Percentiles rank a stretch among this genome's conserved stretches.
Evolutionary conservation across 2,797 vertebrate species (phyloP).

Genomic region (Helarctos malayanus): DNA sequence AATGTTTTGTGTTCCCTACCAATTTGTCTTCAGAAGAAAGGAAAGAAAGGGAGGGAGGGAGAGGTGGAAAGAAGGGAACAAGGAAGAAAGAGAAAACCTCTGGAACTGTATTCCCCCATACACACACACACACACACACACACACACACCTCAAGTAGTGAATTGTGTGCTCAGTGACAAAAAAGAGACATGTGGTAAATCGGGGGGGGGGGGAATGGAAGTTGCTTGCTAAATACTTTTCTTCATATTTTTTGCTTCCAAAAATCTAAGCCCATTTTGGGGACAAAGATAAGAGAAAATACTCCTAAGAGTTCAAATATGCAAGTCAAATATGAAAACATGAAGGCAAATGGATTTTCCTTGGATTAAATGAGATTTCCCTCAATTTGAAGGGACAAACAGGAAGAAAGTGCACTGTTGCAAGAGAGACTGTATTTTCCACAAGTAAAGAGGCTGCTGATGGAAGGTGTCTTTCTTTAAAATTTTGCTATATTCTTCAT

Average conservation of each 20-base stretch:
- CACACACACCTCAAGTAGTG: neutral
- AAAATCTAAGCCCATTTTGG: neutral
- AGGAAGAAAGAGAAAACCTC: neutral
- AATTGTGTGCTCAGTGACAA: neutral
- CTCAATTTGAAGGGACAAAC: neutral
- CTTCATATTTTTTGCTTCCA: neutral
- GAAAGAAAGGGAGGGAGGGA: fast-evolving
- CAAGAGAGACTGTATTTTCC: neutral
- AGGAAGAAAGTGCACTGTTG: neutral
- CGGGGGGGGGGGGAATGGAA: neutral
- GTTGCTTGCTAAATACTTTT: neutral
- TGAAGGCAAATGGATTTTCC: neutral
- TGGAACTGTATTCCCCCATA: neutral
- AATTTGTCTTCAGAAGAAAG: neutral
- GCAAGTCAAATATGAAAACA: neutral
- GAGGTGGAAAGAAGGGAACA: no score
- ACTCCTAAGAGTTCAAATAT: neutral
- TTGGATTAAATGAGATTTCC: neutral
- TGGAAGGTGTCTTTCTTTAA: neutral
- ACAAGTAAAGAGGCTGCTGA: neutral
- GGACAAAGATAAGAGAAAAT: neutral
- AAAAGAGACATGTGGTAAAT: neutral
- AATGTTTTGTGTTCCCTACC: neutral
- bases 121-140: neutral
- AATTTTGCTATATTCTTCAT: neutral